Evolutionary conservation across 2,113 vertebrate genomes (phyloP).

Genomic region (Amphiprion percula): DNA sequence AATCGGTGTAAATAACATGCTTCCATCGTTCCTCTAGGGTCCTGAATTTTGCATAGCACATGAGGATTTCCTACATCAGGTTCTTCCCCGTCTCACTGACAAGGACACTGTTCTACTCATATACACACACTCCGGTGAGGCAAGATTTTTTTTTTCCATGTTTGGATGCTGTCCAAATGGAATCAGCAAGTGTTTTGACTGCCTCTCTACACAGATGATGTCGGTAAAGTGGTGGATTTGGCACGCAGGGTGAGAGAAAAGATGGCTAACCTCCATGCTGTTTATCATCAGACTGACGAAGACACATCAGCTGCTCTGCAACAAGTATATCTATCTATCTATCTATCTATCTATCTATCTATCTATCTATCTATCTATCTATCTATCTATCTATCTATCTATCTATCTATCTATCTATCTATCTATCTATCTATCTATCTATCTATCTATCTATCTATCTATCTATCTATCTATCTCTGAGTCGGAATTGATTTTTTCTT

Average conservation of each 20-base stretch:
- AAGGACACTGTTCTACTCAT: slow-evolving; percentile 84
- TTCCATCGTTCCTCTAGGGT: slow-evolving; percentile 66
- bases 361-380: background rate
- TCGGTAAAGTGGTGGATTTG: slow-evolving; percentile 75
- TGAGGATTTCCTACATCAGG: slow-evolving; percentile 79
- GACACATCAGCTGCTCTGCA: slow-evolving; percentile 61
- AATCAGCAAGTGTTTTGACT: background rate
- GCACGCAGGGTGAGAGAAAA: slow-evolving; percentile 77
- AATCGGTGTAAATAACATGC: background rate
- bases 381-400: background rate
- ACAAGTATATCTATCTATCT: slow-evolving; percentile 35
- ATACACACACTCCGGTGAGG: slow-evolving; percentile 84
- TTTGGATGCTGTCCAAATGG: background rate
- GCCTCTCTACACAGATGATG: slow-evolving; percentile 73
- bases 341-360: background rate
- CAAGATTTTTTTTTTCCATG: too few species aligned
- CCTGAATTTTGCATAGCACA: slow-evolving; percentile 82
- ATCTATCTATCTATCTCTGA: background rate
- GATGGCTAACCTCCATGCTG: slow-evolving; percentile 78
- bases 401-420: background rate
- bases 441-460: background rate
- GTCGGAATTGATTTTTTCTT: slow-evolving; percentile 12
- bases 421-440: background rate
- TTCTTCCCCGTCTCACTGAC: slow-evolving; percentile 79
- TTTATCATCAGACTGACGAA: slow-evolving; percentile 76